Conservation (phyloP, 2,797 vertebrate genomes). For the Artibeus jamaicensis region DNA sequence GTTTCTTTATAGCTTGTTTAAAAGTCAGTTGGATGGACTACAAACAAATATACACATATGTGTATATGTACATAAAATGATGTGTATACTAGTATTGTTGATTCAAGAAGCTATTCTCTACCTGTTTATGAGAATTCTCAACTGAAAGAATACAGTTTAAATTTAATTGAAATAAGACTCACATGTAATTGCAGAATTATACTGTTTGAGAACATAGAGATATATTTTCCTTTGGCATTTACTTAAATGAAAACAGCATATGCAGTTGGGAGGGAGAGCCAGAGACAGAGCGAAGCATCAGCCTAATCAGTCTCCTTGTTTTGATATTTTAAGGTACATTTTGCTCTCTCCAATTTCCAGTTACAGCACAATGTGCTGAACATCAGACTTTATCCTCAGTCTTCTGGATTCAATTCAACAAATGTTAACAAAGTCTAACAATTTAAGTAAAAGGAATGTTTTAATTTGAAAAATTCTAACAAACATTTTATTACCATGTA, state of each 20-base stretch:
- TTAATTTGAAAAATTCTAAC: not conserved
- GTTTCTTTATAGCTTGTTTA: not conserved
- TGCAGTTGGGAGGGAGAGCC: not conserved
- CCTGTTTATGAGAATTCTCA: not conserved
- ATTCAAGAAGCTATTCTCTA: not conserved
- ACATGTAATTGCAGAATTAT: not conserved
- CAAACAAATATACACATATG: not conserved
- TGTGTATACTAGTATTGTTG: not conserved
- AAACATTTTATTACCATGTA: not conserved
- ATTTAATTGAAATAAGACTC: not conserved
- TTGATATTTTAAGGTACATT: not conserved
- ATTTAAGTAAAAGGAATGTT: not conserved
- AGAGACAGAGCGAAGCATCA: not conserved
- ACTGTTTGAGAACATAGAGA: not conserved
- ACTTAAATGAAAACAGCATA: not conserved
- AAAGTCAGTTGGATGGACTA: not conserved
- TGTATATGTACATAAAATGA: not conserved
- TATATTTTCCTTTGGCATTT: not conserved
- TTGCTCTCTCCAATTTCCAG: not conserved
- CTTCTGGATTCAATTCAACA: not conserved
- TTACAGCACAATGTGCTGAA: not conserved
- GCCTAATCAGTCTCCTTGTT: not conserved
- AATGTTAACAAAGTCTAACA: not conserved
- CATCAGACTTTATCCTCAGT: not conserved
- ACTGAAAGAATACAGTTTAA: not conserved